Evolutionary conservation across 1,140 invertebrate genomes (phyloP).

Genomic region (Amyelois transitella): DNA sequence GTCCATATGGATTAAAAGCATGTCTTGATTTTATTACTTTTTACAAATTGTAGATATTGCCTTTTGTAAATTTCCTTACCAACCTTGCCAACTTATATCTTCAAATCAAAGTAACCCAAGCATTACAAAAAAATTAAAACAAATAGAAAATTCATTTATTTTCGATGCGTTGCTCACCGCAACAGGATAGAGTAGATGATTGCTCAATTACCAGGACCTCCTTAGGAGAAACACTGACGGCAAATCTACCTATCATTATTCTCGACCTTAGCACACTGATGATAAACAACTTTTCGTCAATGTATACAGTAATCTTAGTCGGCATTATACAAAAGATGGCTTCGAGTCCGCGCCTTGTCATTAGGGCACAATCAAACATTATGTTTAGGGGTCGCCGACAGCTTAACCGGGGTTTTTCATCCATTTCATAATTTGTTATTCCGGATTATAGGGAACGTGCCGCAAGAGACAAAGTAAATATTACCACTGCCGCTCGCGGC

Average conservation of each 20-base stretch:
- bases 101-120: no score
- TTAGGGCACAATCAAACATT: constrained; percentile 70
- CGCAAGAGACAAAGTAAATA: constrained; percentile 68
- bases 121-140: constrained; percentile 45
- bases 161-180: constrained; percentile 64
- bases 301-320: constrained; percentile 31
- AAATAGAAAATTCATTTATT: constrained; percentile 69
- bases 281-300: constrained; percentile 30
- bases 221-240: constrained; percentile 60
- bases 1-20: no score
- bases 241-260: constrained; percentile 13
- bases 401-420: constrained; percentile 67
- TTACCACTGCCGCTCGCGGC: constrained; percentile 28
- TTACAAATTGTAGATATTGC: no score
- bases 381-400: constrained; percentile 71
- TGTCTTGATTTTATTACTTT: no score
- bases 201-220: constrained; percentile 73
- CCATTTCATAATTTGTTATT: constrained; percentile 71
- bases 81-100: no score
- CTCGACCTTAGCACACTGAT: constrained; percentile 26
- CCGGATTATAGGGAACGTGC: constrained; percentile 60
- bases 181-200: constrained; percentile 69
- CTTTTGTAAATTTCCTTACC: no score
- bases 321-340: constrained; percentile 64
- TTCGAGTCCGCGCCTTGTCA: constrained; percentile 67